Evolutionary conservation across 2,113 vertebrate genomes (phyloP).

Genomic region (rat (Rattus norvegicus)): DNA sequence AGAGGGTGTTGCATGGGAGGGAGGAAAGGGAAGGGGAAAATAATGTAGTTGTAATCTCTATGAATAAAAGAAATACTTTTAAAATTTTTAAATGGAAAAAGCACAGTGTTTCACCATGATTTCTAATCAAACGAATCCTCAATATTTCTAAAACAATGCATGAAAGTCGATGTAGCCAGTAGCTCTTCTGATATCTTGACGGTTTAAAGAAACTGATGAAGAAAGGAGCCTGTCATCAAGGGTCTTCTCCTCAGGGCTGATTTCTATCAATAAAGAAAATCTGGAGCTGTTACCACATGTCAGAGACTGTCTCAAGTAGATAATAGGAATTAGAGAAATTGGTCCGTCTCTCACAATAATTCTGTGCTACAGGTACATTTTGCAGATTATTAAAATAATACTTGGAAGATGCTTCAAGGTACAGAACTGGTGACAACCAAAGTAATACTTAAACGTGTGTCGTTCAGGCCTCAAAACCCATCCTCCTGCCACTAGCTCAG

Average conservation of each 20-base stretch:
- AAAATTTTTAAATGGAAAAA: not conserved
- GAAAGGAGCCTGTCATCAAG: not conserved
- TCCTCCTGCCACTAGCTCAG: not conserved
- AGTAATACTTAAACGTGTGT: not conserved
- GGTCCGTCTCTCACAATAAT: constrained; percentile 22
- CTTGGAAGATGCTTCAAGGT: not conserved
- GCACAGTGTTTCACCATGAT: not conserved
- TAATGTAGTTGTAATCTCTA: not conserved
- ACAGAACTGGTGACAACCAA: not conserved
- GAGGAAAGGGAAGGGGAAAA: not conserved
- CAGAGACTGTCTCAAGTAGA: not conserved
- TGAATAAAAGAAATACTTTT: not conserved
- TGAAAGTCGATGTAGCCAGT: constrained; percentile 10
- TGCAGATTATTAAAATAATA: constrained; percentile 15
- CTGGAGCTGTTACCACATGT: not conserved
- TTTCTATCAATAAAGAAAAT: constrained; percentile 48
- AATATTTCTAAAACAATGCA: constrained; percentile 36
- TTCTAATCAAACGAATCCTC: constrained; percentile 1
- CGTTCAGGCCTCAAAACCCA: not conserved
- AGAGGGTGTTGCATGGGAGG: too few species aligned
- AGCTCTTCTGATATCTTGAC: not conserved
- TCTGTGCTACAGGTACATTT: not conserved
- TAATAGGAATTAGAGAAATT: not conserved
- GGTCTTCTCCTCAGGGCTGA: not conserved
- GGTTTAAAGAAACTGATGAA: not conserved